Evolutionary conservation across 2,888 invertebrate genomes (phyloP).

Genomic region (Eupithecia centaureata): DNA sequence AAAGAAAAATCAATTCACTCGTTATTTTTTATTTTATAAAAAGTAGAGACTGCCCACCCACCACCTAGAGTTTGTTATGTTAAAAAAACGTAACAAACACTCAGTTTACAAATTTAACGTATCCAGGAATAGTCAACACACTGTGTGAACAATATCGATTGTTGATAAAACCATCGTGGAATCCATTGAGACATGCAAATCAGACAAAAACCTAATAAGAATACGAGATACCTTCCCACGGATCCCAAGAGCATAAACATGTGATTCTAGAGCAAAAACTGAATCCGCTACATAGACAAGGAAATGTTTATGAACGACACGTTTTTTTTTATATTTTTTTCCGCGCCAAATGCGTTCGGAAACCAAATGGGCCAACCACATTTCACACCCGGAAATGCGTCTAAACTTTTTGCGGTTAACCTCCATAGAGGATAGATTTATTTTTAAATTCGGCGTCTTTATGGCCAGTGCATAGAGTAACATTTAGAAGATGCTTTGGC

Average conservation of each 20-base stretch:
- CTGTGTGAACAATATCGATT: slow-evolving; percentile 37
- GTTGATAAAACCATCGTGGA: slow-evolving; percentile 38
- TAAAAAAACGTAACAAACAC: neutral
- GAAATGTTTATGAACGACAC: slow-evolving; percentile 54
- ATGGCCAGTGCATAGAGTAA: slow-evolving; percentile 34
- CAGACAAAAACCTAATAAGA: slow-evolving; percentile 57
- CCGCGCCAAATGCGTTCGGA: slow-evolving; percentile 63
- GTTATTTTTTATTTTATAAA: too few species aligned
- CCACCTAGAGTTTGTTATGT: neutral
- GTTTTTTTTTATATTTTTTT: slow-evolving; percentile 56
- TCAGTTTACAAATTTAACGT: slow-evolving; percentile 20
- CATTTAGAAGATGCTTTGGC: slow-evolving; percentile 26
- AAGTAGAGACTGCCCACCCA: too few species aligned
- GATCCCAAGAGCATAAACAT: slow-evolving; percentile 41
- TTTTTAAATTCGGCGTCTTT: slow-evolving; percentile 40
- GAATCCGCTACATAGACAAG: slow-evolving; percentile 60
- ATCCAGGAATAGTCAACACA: slow-evolving; percentile 22
- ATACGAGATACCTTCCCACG: slow-evolving; percentile 54
- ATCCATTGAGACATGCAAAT: slow-evolving; percentile 36
- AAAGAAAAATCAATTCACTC: too few species aligned
- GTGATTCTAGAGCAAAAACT: slow-evolving; percentile 56
- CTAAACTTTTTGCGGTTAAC: slow-evolving; percentile 64
- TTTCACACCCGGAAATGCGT: slow-evolving; percentile 79
- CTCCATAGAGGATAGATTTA: slow-evolving; percentile 40
- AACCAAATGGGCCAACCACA: slow-evolving; percentile 74